Evolutionary conservation across 2,797 vertebrate species (phyloP), one percentile per base, ranked within the genome.

Genomic region (Rhinella marina): DNA sequence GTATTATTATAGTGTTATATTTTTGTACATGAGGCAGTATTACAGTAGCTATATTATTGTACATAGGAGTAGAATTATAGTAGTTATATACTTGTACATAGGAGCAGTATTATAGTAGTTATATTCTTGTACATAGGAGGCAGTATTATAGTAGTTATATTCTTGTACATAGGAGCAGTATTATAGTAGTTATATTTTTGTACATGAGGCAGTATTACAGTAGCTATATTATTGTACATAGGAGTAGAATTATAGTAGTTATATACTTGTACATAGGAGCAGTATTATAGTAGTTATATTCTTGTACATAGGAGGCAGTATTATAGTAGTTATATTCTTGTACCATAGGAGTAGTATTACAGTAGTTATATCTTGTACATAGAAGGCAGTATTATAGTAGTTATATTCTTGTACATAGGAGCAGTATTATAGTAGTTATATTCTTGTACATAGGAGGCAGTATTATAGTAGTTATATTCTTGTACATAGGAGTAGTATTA

Each of bases 241-340:
- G 70, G 6, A 5, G 32, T 29, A 72, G 68, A 41, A 72, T 72
- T 72, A 68, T 29, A 29, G 66, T 68, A 68, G 62, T 66, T 62
- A 13, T 66, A 66, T 66, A 12, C 23, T 66, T 66, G 62, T 66
- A 66, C 13, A 66, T 66, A 66, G 62, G 62, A 66, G 62, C 62
- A 25, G 62, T 66, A 66, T 66, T 66, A 25, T 66, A 68, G 64
- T 68, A 68, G 66, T 68, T 29, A 68, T 68, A 68, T 68, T 68
- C 66, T 7, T 68, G 25, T 29, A 68, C 14, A 68, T 68, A 68
- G 66, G 66, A 1, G 13, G 13, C 66, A 68, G 66, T 68, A 68
- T 68, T 68, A 68, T 68, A 68, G 66, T 68, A 68, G 66, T 68
- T 68, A 68, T 68, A 68, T 68, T 68, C 25, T 68, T 68, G 25